Percentiles rank a stretch among this genome's conserved stretches.
Conservation (phyloP, 2,888 invertebrate genomes). For the Acleris literana region DNA sequence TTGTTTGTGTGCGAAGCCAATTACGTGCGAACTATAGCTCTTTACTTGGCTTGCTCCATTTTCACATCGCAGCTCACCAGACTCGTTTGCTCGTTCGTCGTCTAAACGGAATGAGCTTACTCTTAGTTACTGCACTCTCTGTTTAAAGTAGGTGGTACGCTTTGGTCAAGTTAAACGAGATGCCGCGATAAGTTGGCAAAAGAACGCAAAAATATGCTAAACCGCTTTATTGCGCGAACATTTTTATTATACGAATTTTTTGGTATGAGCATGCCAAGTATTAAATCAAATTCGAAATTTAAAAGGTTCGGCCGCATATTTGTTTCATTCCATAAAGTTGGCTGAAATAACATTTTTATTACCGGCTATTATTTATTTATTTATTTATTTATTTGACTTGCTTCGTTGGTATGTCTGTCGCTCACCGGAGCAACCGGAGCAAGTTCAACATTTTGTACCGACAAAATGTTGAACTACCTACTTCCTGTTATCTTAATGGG, state of each 20-base stretch:
- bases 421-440: too few species aligned
- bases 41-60: conserved; percentile 22
- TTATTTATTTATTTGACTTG: too few species aligned
- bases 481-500: too few species aligned
- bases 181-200: too few species aligned
- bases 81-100: conserved; percentile 16
- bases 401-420: too few species aligned
- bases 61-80: conserved; percentile 10
- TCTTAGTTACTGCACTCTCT: conserved; percentile 9
- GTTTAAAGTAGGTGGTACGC: conserved; percentile 1
- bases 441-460: too few species aligned
- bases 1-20: conserved; percentile 23
- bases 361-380: too few species aligned
- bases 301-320: neutral
- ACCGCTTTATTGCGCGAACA: too few species aligned
- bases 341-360: neutral
- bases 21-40: conserved; percentile 26
- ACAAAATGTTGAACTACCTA: too few species aligned
- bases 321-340: conserved; percentile 9
- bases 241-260: too few species aligned
- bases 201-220: too few species aligned
- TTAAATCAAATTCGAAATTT: neutral
- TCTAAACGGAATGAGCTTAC: conserved; percentile 9
- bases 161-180: too few species aligned
- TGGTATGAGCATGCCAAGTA: conserved; percentile 6